Percentiles rank a stretch among this genome's conserved stretches.
These are phyloP conservation scores for Tiliqua scincoides DNA, from an alignment of 2,113 vertebrate species.

Conservation along the genomic window DNA sequence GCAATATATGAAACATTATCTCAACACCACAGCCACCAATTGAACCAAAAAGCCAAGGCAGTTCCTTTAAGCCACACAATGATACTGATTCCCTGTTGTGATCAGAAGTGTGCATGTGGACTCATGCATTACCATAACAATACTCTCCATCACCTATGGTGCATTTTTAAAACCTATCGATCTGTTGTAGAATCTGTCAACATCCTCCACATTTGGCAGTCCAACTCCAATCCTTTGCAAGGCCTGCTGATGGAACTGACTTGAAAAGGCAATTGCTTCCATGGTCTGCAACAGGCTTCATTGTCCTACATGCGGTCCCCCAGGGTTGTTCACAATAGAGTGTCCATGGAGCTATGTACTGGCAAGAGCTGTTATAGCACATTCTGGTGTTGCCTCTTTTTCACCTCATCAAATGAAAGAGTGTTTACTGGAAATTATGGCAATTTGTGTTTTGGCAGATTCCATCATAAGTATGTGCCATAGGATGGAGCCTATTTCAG, in stretches of 20 bases:
- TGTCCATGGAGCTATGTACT: neutral
- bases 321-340: neutral
- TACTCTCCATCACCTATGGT: neutral
- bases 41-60: rapidly evolving
- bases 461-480: neutral
- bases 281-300: neutral
- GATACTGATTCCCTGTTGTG: neutral
- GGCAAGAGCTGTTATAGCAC: neutral
- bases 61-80: neutral
- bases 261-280: neutral
- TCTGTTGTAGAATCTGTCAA: neutral
- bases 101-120: neutral
- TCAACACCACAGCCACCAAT: neutral
- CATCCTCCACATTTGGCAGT: neutral
- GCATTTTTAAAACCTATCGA: neutral
- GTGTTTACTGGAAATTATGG: neutral
- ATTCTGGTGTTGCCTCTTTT: neutral
- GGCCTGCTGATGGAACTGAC: neutral
- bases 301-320: neutral
- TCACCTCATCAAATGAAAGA: neutral
- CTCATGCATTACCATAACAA: neutral
- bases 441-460: neutral
- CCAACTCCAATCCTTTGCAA: too few species aligned
- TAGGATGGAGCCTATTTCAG: neutral
- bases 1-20: neutral